A percentile compares a stretch with the other conserved stretches of the same genome.
These are phyloP conservation scores for Archaeoteleia sp. DNA, from an alignment of 2,888 invertebrate species.

Conservation along the genomic window DNA sequence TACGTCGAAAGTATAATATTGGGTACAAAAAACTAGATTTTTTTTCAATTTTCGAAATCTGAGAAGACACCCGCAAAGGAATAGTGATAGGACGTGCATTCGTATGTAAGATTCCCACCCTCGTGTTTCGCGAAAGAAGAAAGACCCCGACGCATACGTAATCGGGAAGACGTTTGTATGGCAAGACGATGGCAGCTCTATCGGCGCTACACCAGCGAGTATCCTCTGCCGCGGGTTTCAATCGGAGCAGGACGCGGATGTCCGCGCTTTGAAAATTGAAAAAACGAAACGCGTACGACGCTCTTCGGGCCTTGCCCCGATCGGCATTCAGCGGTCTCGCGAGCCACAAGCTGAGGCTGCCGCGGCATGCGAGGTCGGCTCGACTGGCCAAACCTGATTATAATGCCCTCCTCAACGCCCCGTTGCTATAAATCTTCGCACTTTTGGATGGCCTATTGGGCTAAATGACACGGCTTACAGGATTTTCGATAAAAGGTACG, in stretches of 20 bases:
- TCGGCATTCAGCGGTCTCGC: constrained; percentile 43
- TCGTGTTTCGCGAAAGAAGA: constrained; percentile 46
- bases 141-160: constrained; percentile 59
- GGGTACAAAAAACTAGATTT: no score
- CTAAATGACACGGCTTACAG: constrained; percentile 8
- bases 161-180: constrained; percentile 71
- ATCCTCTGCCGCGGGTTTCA: constrained; percentile 60
- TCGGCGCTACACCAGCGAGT: constrained; percentile 59
- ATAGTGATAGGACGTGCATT: neutral
- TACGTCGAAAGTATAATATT: no score
- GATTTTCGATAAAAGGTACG: constrained; percentile 7
- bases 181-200: constrained; percentile 73
- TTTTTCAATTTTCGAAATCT: neutral
- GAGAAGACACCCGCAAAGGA: constrained; percentile 1
- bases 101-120: constrained; percentile 57
- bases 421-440: constrained; percentile 33
- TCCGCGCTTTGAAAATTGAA: constrained; percentile 53
- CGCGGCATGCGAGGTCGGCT: constrained; percentile 43
- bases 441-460: constrained; percentile 25
- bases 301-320: constrained; percentile 46
- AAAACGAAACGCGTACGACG: constrained; percentile 48
- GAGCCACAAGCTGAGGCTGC: constrained; percentile 28
- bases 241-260: constrained; percentile 54
- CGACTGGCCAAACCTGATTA: constrained; percentile 30
- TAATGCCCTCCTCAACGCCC: constrained; percentile 32